phyloP scores from a whole-genome alignment of 2,888 invertebrate genomes.

The Acanthosepion pharaonis region DNA sequence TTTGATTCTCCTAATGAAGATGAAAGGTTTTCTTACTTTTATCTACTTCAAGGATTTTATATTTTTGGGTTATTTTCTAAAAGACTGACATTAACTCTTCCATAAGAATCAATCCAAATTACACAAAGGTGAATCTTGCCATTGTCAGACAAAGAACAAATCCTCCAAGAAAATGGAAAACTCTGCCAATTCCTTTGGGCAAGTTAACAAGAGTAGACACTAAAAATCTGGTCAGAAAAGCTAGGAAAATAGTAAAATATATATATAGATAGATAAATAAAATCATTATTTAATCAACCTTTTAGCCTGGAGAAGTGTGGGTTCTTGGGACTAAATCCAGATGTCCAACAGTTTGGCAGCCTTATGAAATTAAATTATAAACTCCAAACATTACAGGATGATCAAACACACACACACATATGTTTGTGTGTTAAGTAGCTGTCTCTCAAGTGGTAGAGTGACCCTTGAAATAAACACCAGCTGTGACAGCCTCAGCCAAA shows the following conservation, averaged over 20 bases:
- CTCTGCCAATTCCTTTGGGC: not conserved
- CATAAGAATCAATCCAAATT: not conserved
- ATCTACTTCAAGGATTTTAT: not conserved
- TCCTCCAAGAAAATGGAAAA: not conserved
- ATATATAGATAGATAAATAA: not conserved
- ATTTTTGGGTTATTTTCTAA: not conserved
- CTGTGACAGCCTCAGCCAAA: not conserved
- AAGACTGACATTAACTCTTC: not conserved
- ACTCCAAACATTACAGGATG: not conserved
- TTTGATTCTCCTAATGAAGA: not conserved
- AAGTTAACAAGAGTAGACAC: not conserved
- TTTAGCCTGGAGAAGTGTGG: not conserved
- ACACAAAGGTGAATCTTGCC: too few species aligned
- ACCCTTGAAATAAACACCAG: not conserved
- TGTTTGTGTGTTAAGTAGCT: not conserved
- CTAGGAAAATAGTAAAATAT: not conserved
- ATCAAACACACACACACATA: not conserved
- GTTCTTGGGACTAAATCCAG: slow-evolving; percentile 17
- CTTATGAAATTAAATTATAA: slow-evolving; percentile 1
- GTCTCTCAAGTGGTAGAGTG: not conserved
- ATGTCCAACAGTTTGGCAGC: not conserved
- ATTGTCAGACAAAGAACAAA: not conserved
- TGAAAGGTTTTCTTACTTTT: not conserved
- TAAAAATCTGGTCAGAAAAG: not conserved
- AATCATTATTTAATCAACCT: not conserved